A percentile compares a stretch with the other conserved stretches of the same genome.
Evolutionary conservation across 2,113 vertebrate genomes (phyloP).

Genomic region (Agapornis roseicollis): DNA sequence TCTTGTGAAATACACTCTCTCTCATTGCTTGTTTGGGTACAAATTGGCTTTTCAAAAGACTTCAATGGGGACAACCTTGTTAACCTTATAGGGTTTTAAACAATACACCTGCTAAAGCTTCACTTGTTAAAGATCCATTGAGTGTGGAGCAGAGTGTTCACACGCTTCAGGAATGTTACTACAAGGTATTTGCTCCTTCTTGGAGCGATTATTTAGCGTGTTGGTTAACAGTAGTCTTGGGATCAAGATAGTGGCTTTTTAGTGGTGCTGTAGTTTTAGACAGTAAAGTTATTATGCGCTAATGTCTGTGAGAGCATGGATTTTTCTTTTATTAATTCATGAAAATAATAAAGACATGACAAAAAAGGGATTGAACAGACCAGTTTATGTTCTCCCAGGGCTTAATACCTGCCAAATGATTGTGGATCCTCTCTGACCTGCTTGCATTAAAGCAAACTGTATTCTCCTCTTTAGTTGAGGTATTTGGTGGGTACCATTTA

Average conservation of each 20-base stretch:
- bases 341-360: not conserved
- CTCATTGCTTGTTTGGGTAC: not conserved
- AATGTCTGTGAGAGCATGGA: not conserved
- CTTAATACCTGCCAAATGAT: not conserved
- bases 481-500: not conserved
- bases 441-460: not conserved
- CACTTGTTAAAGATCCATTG: not conserved
- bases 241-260: not conserved
- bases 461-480: not conserved
- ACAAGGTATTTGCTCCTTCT: not conserved
- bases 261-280: not conserved
- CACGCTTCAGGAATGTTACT: not conserved
- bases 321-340: not conserved
- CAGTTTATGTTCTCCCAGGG: not conserved
- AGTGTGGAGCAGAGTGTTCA: not conserved
- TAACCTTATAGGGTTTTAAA: not conserved
- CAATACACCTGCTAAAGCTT: not conserved
- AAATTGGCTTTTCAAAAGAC: not conserved
- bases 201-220: not conserved
- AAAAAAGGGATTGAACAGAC: not conserved
- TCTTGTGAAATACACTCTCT: not conserved
- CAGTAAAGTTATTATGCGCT: not conserved
- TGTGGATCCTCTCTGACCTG: fast-evolving
- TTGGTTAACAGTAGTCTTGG: not conserved
- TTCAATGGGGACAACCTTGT: not conserved